These are phyloP conservation scores for Idaea aversata DNA, from an alignment of 2,888 invertebrate genomes.

Conservation along the genomic window DNA sequence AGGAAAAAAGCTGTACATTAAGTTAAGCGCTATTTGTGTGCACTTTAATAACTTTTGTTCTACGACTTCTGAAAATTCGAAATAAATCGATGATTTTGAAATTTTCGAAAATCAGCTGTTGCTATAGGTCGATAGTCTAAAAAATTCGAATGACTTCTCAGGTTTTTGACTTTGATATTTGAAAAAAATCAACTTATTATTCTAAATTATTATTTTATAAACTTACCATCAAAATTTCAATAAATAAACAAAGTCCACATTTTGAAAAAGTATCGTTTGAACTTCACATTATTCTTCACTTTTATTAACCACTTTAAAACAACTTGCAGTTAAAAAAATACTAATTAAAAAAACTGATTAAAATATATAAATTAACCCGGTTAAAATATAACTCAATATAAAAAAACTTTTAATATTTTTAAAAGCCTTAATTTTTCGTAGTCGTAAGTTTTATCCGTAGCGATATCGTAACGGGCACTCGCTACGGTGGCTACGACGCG, in stretches of 20 bases:
- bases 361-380: too few species aligned
- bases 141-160: too few species aligned
- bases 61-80: too few species aligned
- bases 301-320: background rate
- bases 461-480: conserved; percentile 38
- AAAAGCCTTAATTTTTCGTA: background rate
- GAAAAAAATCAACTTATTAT: background rate
- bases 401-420: background rate
- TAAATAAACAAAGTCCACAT: background rate
- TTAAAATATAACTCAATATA: too few species aligned
- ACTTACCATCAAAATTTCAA: background rate
- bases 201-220: background rate
- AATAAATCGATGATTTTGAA: too few species aligned
- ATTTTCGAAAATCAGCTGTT: too few species aligned
- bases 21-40: too few species aligned
- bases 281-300: background rate
- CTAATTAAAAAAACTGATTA: background rate
- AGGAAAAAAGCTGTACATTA: too few species aligned
- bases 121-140: too few species aligned
- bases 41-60: too few species aligned
- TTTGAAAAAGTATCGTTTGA: background rate
- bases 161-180: too few species aligned
- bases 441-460: conserved; percentile 17
- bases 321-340: background rate
- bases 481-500: conserved; percentile 42